Base-by-base conservation (phyloP, 2,888 invertebrate genomes). In the Tridacna gigas region DNA sequence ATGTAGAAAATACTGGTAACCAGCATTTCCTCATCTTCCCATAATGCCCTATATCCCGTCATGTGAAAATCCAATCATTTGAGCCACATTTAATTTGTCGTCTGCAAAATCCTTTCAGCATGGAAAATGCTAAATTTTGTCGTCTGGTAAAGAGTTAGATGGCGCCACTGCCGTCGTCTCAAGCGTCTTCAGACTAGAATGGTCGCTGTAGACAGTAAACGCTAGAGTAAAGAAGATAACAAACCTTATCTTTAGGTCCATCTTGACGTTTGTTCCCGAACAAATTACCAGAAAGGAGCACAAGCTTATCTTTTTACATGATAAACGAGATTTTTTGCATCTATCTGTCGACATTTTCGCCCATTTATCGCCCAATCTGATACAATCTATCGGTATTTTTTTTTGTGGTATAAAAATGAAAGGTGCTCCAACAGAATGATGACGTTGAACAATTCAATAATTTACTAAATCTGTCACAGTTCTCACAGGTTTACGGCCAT, bases 221-320 rank as follows among this genome's bases (percentile, higher is more conserved):
- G 76, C 73, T 81, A 77, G 79, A 82, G 77, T 84, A 82, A 81
- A 81, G 79, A 56, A 76, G 84, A 84, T 84, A 77, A 79, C 75
- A 76, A 77, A 60, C 76, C 71, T 81, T 84, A 84, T 84, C 84
- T 84, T 66, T 63, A 76, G 73, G 37, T 37, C 26, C 67, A 71
- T 81, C 82, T 81, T 81, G 84, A 81, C 81, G 84, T 84, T 79
- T 74, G 84, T 82, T 84, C 79, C 79, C 63, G 81, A 84, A 84
- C 84, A 84, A 84, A 84, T 84, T 84, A 84, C 84, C 76, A 82
- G 82, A 82, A 84, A 75, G 79, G 79, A 79, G 76, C 77, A 77
- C 67, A 82, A 67, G 81, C 78, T 84, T 84, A 84, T 84, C 84
- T 81, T 73, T 81, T 81, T 82, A 84, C 84, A 82, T 84, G 84